Conservation (phyloP, 2,113 vertebrate genomes). For the Ciconia maguari region DNA sequence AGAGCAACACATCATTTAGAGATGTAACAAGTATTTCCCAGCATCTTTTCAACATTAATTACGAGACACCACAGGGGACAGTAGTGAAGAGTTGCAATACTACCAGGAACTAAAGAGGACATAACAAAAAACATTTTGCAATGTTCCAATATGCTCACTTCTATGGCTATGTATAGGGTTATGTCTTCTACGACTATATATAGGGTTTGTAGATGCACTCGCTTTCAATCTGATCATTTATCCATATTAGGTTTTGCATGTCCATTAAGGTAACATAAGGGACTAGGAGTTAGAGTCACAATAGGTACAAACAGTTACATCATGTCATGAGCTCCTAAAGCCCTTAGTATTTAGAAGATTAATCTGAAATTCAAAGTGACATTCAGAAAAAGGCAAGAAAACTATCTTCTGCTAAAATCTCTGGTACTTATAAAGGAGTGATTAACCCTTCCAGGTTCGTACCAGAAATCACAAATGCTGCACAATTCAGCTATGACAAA, state of each 20-base stretch:
- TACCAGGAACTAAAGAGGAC: background rate
- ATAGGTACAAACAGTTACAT: background rate
- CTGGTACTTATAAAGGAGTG: background rate
- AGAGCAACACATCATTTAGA: background rate
- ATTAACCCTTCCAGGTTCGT: background rate
- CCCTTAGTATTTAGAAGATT: background rate
- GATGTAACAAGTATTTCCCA: background rate
- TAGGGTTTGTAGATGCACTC: background rate
- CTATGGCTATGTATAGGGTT: fast-evolving
- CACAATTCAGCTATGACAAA: background rate
- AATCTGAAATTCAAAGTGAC: background rate
- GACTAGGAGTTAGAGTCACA: background rate
- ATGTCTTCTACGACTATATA: background rate
- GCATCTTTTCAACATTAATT: background rate
- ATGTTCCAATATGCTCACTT: background rate
- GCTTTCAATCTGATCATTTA: background rate
- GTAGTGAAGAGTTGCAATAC: background rate
- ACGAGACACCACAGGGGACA: background rate
- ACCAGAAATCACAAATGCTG: background rate
- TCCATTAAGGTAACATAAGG: background rate
- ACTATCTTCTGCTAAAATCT: background rate
- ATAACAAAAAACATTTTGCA: background rate
- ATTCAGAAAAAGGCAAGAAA: background rate
- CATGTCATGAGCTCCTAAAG: background rate
- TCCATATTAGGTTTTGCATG: background rate